Evolutionary conservation across 2,888 invertebrate genomes (phyloP), one percentile per base, ranked within the genome.

Genomic region (Thecocarcelia acutangulata): DNA sequence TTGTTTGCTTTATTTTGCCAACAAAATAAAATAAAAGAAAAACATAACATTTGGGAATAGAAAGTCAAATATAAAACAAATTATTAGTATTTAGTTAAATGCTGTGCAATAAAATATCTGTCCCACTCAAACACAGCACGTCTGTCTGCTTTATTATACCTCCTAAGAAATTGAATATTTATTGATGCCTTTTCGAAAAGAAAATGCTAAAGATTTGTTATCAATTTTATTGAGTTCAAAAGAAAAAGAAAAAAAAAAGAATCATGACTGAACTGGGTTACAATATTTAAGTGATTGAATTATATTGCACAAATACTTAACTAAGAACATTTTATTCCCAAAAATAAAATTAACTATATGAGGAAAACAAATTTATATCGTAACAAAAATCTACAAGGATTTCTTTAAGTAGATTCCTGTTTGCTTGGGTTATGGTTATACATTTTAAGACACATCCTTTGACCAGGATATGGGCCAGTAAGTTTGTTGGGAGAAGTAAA

Each of bases 241-340:
- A n/a, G 33, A n/a, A 12, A 46, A 3, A 37, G 12, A n/a, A 17
- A 17, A 8, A 0, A 5, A 33, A 5, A 28, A 13, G 33, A 8
- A 33, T 33, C 5, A 24, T 52, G n/a, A 6, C 13, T 0, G 15
- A 46, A n/a, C 21, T 13, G 21, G 15, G 40, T 13, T 17, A 5
- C 37, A 50, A 59, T 50, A 59, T 59, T 59, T 72, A 40, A 72
- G 59, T 72, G 59, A 50, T 48, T 50, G 24, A 59, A 72, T 50
- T 50, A 19, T 44, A 56, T 56, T 12, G 19, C 33, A 33, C 9
- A 72, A 59, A 59, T 19, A 59, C 59, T 50, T 59, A n/a, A 1
- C 33, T n/a, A n/a, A n/a, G n/a, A 33, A 33, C 6, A 6, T 33
- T 70, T 70, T 70, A 24, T 50, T 37, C 37, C 48, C 58, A n/a